Evolutionary conservation across 2,113 vertebrate species (phyloP).

Genomic region (Bucco capensis): DNA sequence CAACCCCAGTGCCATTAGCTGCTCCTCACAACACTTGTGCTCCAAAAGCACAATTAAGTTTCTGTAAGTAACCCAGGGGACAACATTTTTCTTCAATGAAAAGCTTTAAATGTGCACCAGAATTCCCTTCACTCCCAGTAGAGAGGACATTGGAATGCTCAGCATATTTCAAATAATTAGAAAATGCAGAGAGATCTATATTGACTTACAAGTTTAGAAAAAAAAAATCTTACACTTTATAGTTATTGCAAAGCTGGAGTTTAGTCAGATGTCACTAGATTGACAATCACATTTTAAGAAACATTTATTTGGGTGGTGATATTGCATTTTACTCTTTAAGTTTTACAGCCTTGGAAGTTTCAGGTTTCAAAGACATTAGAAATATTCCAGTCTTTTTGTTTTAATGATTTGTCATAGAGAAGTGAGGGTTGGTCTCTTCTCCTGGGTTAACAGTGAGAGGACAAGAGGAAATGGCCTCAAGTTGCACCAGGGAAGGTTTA

Average conservation of each 20-base stretch:
- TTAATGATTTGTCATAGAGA: no score
- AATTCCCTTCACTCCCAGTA: neutral
- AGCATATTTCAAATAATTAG: neutral
- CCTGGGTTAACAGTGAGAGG: no score
- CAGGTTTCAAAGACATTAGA: neutral
- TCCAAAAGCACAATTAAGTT: no score
- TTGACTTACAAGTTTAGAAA: neutral
- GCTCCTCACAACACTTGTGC: no score
- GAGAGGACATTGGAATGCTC: neutral
- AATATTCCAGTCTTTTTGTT: neutral
- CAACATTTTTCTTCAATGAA: neutral
- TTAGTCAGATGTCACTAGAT: neutral
- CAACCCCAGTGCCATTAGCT: no score
- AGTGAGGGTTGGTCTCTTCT: no score
- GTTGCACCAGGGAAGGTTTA: no score
- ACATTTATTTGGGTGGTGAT: neutral
- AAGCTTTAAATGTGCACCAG: neutral
- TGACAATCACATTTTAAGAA: neutral
- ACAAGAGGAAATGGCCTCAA: no score
- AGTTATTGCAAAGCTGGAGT: neutral
- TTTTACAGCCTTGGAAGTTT: neutral
- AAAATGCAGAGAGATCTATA: neutral
- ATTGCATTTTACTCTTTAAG: neutral
- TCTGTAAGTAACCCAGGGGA: neutral
- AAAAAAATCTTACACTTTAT: neutral